phyloP scores from a whole-genome alignment of 2,888 invertebrate genomes.

The Eulithis prunata region DNA sequence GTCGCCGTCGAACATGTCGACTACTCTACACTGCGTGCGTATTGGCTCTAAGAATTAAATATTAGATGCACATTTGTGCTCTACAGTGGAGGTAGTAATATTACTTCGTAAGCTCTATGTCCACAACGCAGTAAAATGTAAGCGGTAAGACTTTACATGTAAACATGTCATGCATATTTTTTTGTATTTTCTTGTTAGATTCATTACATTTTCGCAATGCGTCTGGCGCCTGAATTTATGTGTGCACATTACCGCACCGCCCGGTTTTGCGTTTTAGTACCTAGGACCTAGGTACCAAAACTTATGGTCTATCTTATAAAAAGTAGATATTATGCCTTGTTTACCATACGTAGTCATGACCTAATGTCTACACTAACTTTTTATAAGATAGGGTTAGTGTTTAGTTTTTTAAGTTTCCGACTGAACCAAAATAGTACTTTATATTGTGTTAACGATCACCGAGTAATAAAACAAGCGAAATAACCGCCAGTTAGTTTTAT shows the following conservation, averaged over 20 bases:
- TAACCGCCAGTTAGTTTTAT: conserved; percentile 45
- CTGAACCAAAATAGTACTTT: conserved; percentile 83
- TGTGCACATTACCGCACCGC: conserved; percentile 53
- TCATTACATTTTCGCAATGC: conserved; percentile 18
- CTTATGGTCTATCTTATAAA: conserved; percentile 15
- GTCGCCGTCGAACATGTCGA: no score
- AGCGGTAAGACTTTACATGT: no score
- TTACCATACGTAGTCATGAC: no score
- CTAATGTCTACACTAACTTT: no score
- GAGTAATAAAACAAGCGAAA: conserved; percentile 72
- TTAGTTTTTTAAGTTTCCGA: conserved; percentile 83
- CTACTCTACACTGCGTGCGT: no score
- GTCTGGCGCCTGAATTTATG: conserved; percentile 30
- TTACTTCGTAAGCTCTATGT: no score
- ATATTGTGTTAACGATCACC: conserved; percentile 75
- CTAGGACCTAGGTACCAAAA: conserved; percentile 76
- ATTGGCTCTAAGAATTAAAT: no score
- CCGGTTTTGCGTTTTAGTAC: conserved; percentile 67
- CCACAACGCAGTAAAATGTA: no score
- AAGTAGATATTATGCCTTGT: no score
- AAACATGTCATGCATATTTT: no score
- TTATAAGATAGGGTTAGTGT: conserved; percentile 51
- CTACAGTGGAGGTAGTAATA: no score
- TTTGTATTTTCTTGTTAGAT: not conserved
- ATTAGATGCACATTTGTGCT: no score